phyloP scores from a whole-genome alignment of 2,888 invertebrate genomes.

The Pterobdella sp. region DNA sequence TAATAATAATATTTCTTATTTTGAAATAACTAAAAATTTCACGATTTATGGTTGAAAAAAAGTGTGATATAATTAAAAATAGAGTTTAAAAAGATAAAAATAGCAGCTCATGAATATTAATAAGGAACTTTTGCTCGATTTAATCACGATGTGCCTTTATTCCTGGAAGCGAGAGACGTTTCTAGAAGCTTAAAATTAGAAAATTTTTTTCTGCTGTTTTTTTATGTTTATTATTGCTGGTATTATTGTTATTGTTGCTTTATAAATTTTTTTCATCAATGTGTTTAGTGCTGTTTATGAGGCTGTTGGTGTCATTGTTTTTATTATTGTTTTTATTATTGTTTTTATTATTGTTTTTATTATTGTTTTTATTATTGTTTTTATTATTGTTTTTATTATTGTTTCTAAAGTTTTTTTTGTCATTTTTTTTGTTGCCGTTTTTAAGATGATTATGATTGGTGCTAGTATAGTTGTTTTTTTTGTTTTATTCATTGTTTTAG shows the following conservation, averaged over 20 bases:
- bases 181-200: too few relatives aligned
- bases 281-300: neutral
- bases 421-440: neutral
- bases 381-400: neutral
- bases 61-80: too few relatives aligned
- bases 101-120: too few relatives aligned
- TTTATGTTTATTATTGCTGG: neutral
- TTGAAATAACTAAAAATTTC: too few relatives aligned
- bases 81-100: too few relatives aligned
- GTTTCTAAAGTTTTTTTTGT: neutral
- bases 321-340: neutral
- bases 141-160: too few relatives aligned
- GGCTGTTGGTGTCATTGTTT: neutral
- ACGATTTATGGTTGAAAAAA: too few relatives aligned
- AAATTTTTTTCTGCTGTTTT: neutral
- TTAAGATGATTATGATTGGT: neutral
- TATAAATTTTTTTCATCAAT: neutral
- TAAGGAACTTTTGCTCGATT: too few relatives aligned
- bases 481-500: too few relatives aligned
- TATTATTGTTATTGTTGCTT: neutral
- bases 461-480: neutral
- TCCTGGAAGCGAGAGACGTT: too few relatives aligned
- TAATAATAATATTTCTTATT: too few relatives aligned
- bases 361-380: neutral
- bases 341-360: neutral